Evolutionary conservation across 2,113 vertebrate genomes (phyloP).

Genomic region (Semicossyphus pulcher): DNA sequence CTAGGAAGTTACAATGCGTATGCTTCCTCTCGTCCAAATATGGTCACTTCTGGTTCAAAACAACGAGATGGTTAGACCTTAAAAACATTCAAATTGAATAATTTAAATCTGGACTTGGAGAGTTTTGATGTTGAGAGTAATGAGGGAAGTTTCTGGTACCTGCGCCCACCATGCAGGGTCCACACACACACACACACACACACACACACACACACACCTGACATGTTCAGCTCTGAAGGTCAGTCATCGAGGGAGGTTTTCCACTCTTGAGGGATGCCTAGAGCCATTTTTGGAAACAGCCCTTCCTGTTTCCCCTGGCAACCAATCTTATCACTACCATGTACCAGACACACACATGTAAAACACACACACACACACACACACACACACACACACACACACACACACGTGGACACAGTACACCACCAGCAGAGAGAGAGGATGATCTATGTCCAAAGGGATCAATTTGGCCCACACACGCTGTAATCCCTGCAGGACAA

Average conservation of each 20-base stretch:
- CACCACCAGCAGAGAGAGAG: constrained; percentile 24
- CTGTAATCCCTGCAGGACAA: constrained; percentile 13
- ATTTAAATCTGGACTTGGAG: no score
- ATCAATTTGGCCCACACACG: constrained; percentile 44
- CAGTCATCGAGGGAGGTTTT: constrained; percentile 63
- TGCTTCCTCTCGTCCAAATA: no score
- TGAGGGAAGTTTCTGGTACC: not conserved
- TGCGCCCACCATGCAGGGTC: not conserved
- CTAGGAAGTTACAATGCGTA: no score
- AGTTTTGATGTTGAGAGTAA: no score
- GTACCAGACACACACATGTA: constrained; percentile 3
- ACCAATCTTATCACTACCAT: constrained; percentile 66
- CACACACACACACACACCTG: constrained; percentile 25
- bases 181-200: constrained; percentile 23
- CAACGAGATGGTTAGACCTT: no score
- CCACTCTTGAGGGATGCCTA: constrained; percentile 68
- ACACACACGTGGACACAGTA: constrained; percentile 2
- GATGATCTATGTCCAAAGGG: constrained; percentile 54
- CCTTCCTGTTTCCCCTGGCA: constrained; percentile 71
- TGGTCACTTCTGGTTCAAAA: no score
- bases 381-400: constrained; percentile 1
- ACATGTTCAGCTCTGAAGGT: constrained; percentile 47
- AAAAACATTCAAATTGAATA: no score
- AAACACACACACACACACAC: constrained; percentile 10
- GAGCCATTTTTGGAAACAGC: constrained; percentile 71